Conservation (phyloP, 2,888 invertebrate genomes). For the Agrotis clavis region DNA sequence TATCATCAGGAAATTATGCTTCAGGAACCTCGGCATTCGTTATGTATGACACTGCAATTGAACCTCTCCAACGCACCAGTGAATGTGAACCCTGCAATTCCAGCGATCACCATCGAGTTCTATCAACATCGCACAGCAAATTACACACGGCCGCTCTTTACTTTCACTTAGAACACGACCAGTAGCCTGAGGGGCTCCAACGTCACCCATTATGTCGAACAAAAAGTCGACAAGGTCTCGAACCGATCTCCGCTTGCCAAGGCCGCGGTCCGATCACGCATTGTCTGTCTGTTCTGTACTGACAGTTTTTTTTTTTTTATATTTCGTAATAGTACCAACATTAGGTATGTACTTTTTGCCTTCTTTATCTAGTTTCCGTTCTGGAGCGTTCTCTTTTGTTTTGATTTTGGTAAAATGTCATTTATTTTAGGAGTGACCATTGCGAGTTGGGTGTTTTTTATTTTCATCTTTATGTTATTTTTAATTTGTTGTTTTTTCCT, state of each 20-base stretch:
- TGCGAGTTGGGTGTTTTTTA: not conserved
- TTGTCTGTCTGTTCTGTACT: conserved; percentile 63
- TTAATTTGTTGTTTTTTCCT: not conserved
- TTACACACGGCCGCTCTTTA: conserved; percentile 61
- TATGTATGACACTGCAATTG: conserved; percentile 34
- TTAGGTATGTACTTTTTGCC: conserved; percentile 27
- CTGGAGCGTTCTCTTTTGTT: conserved; percentile 29
- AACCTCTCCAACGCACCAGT: conserved; percentile 46
- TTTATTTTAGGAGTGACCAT: conserved; percentile 29
- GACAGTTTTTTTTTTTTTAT: conserved; percentile 65
- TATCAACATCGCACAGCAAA: conserved; percentile 59
- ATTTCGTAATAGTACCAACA: conserved; percentile 65
- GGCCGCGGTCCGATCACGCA: conserved; percentile 75
- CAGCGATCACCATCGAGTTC: conserved; percentile 37
- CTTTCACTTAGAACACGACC: conserved; percentile 68
- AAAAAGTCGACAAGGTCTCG: conserved; percentile 77
- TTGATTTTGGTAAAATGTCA: conserved; percentile 10
- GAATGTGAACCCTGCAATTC: conserved; percentile 57
- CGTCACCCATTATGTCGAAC: conserved; percentile 69
- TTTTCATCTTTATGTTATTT: not conserved
- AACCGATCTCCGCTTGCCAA: conserved; percentile 73
- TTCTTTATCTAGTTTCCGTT: conserved; percentile 42
- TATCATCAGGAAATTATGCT: conserved; percentile 28
- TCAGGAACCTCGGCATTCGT: conserved; percentile 39
- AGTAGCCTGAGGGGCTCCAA: conserved; percentile 56